Base-by-base conservation (phyloP, 1,140 invertebrate species). In the Sesamia nonagrioides region DNA sequence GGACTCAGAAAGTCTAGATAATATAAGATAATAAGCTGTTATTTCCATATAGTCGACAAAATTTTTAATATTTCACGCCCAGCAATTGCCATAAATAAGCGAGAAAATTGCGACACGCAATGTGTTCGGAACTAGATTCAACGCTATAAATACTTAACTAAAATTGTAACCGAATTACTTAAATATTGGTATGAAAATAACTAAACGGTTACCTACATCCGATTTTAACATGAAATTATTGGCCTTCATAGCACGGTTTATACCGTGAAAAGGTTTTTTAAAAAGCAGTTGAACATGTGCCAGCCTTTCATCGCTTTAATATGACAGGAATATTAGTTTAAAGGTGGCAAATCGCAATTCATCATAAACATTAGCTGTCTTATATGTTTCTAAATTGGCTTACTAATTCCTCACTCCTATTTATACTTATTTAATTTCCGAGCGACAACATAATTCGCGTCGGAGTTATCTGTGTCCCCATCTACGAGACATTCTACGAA, bases 241-340 rank as follows among this genome's bases (percentile, higher is more conserved):
- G 54, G 6, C 13, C 35, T 73, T n/a, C n/a, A n/a, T n/a, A n/a
- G n/a, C 17, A 17, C 17, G 58, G 52, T 73, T 73, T 60, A 73
- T 58, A 42, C 40, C 27, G 54, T 58, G 48, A 71, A 73, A 56
- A 73, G 58, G 50, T 58, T 73, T 58, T 4, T 7, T 58, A 72
- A 40, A 73, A 56, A 52, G 40, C 18, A 71, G 33, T 75, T 75
- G 72, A 75, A 75, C 54, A 21, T 33, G 56, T 61, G 72, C 72
- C 72, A 75, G 56, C 9, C 21, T 75, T 50, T 61, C 15, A 21
- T 21, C 61, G 61, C 72, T 61, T 61, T 61, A 61, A 75, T 48
- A 75, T 75, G 72, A 61, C 72, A 75, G 61, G 56, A 61, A 42
- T 61, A 75, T 45, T 74, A 74, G 56, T 75, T 75, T 75, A 75